Evolutionary conservation across 1,140 invertebrate species (phyloP), one percentile per base, ranked within the genome.

Genomic region (Calosoma granatense): DNA sequence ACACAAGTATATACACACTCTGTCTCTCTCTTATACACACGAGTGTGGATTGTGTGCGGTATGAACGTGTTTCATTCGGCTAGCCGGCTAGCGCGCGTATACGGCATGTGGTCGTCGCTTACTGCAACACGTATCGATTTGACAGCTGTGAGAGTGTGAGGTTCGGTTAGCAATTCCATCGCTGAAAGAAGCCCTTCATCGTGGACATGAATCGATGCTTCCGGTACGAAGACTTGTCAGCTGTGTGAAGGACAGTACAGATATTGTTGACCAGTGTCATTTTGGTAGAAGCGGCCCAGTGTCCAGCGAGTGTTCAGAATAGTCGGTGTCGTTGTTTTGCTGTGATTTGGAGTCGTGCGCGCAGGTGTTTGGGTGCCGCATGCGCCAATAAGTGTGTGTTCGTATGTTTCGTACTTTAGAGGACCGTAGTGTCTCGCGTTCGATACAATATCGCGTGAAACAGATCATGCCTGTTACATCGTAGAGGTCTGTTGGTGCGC

Each of bases 361-460:
- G 17, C 41, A 47, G 41, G 41, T 47, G 15, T 47, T 4, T 17
- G 9, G 9, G 6, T 30, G 41, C 17, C 41, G 41, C 41, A 47
- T 47, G 41, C 41, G 41, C 41, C 41, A 47, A 12, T 11, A 9
- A 17, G 6, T 11, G 6, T 12, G 9, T 4, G 41, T 11, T 47
- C 15, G 6, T 17, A 47, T 47, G 41, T 36, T 36, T 36, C n/a
- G 26, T 36, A 36, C 26, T 6, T n/a, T 36, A 36, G 26, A 6
- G 26, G n/a, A n/a, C n/a, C n/a, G n/a, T n/a, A 30, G 26, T 6
- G 14, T 30, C 41, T 47, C 17, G 6, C 6, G 41, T 47, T 47
- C 41, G 41, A 47, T 47, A 47, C 41, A 47, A 47, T 17, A 47
- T 17, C 41, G 41, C 17, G 41, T 47, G 41, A 47, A 47, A 11